Evolutionary conservation across 2,113 vertebrate species (phyloP), one percentile per base, ranked within the genome.

Genomic region (Lethenteron camtschaticum): DNA sequence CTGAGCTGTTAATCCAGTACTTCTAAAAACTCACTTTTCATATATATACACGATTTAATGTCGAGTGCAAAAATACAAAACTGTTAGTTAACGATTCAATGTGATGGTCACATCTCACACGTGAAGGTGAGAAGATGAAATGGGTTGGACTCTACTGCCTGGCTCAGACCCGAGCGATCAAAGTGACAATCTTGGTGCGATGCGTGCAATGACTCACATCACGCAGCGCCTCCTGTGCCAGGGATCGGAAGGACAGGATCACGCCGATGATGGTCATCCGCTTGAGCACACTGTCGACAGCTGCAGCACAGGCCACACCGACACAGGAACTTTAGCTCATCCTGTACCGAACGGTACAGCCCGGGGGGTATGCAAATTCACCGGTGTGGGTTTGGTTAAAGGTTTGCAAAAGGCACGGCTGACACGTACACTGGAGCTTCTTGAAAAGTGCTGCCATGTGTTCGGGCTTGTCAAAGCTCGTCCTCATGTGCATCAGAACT

Each of bases 261-360:
- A 95, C 86, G 1, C 91, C 91, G 3, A 96, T 82, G 78, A 95
- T 96, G 69, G 85, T 90, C 88, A 95, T 87, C 72, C 91, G 84
- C 78, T 89, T 95, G 75, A 95, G 75, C 59, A 92, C 78, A 1
- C 83, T 96, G 3, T 96, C 89, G 10, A 83, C 77, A 2, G 86
- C 91, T 96, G 71, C 1, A 13, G 12, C 75, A 66, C n/a, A 66
- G 63, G 24, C n/a, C 10, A 24, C 63, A 41, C 41, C 41, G 41
- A 41, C 41, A 41, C 41, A 41, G 41, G 41, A 41, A 41, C 41
- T 41, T 41, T 41, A n/a, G 6, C 7, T 6, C 14, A n/a, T 11
- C 16, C 12, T 41, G 10, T 11, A 10, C 66, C 4, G 12, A 16
- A 13, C 12, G 12, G 12, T 68, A 3, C 66, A 20, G 16, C 68